Evolutionary conservation across 2,888 invertebrate species (phyloP), one percentile per base, ranked within the genome.

Genomic region (Drosophila barbarae): DNA sequence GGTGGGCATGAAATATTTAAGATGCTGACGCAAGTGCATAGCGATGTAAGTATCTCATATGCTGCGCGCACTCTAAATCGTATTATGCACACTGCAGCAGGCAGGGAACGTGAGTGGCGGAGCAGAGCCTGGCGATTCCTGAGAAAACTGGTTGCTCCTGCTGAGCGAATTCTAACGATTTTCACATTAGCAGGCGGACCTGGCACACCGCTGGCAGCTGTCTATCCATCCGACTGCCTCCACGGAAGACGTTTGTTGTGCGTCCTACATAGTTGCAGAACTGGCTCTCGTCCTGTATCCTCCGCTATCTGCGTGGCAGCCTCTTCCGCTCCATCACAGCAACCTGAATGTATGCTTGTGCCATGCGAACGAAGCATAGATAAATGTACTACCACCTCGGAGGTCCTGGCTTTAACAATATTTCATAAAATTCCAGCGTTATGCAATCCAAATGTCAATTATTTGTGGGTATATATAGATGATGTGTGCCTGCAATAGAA

Each of bases 1-100:
- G 86, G 69, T 66, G 68, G 69, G 67, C 69, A 86, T 87, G 74
- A 87, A 86, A 86, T 86, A 86, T 87, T 85, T 76, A 87, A 81
- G 77, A 50, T 41, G 46, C 57, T 57, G 56, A 63, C 68, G 68
- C 68, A 53, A 67, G 66, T 50, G 57, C 65, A 53, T 44, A n/a
- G 23, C 42, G 34, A 50, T 60, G 47, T 65, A 55, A 55, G 64
- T 50, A 44, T 53, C 68, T n/a, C 38, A 55, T 55, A 47, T 41
- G 60, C 42, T 59, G 59, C 53, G 59, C 53, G 41, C 67, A 71
- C 70, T 72, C 67, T 30, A 67, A 81, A 82, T 81, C 77, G 77
- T 77, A 84, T 84, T 81, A 81, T 81, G 77, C 73, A 73, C 72
- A 69, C 69, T 76, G 72, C 84, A 75, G 75, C 72, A 28, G 34